Evolutionary conservation across 1,140 invertebrate genomes (phyloP), one percentile per base, ranked within the genome.

Genomic region (Dendroctonus ponderosae): DNA sequence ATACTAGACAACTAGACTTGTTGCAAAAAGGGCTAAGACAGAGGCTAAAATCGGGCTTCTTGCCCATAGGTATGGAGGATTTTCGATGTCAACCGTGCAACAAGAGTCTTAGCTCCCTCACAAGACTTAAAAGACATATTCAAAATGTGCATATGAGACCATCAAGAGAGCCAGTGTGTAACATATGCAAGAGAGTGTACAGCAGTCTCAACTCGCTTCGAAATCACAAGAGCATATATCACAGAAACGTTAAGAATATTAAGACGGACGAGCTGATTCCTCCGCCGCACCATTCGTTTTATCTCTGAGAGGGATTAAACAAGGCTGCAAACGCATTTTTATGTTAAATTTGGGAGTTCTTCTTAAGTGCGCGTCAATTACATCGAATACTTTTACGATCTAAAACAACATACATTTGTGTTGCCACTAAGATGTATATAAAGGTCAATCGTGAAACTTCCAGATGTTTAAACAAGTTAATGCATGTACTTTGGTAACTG

Each of bases 181-280:
- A 91, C 83, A 91, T 92, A 80, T 93, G 91, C 84, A 91, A 90
- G 79, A 86, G 91, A 75, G 89, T 91, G 72, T 93, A 92, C 84
- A 91, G 90, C 82, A 91, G 90, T 78, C 85, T 92, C 75, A 92
- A 92, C 83, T 91, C 89, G 77, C 85, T 92, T 69, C 84, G 91
- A 75, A 92, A 92, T 83, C 91, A 92, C 85, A 92, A 91, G 85
- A 92, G 90, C 80, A 92, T 92, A 83, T 92, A 92, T 80, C 91
- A 92, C 82, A 86, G 89, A 77, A 83, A 83, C 74, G 79, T 83
- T 44, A 88, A 88, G 71, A 78, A 79, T 66, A 71, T 78, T 61
- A 79, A 79, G 69, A 72, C 69, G 39, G 76, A 77, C 40, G 77
- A 78, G 15, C 72, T 77, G 49, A 72, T 77, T 39, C 40, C 75